Base-by-base conservation (phyloP, 2,888 invertebrate genomes). In the Lobophora halterata region DNA sequence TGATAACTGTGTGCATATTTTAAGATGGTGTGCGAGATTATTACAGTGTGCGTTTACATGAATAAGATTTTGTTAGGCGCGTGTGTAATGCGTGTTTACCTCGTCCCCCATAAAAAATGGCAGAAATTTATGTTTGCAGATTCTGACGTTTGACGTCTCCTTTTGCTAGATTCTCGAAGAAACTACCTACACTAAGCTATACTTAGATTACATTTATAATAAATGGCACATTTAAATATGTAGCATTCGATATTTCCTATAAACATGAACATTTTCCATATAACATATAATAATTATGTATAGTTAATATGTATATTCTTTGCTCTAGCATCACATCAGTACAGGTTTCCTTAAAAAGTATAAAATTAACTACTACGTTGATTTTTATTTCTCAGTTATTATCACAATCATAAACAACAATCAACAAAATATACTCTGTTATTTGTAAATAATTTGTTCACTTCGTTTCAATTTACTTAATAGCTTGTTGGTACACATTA, bases 261-360 rank as follows among this genome's bases (percentile, higher is more conserved):
- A 73, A 58, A 58, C 64, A 62, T 58, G 61, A 67, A 65, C 49
- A 55, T 52, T 54, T 39, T 48, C 43, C 40, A 37, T 36, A 32
- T 46, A 51, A 45, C 39, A 41, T n/a, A n/a, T 53, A 52, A 55
- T 59, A 55, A 63, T 62, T 56, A 55, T 63, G 55, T 46, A 58
- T 63, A 55, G 26, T 65, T 63, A 61, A 66, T 73, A 75, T n/a
- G n/a, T n/a, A n/a, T 74, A 76, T 68, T 78, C 70, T 81, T 82
- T 81, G 75, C 78, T 79, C 75, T 77, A 79, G 68, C 69, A 78
- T 79, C 76, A 81, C 80, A 76, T 82, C 81, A 80, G 82, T 81
- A 79, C 82, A 76, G 72, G 69, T 77, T 74, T 75, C 67, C 69
- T 76, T 76, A 73, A 32, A 56, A 52, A 51, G 61, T 55, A 56